Percentiles rank a stretch among this genome's conserved stretches.
Evolutionary conservation across 2,113 vertebrate genomes (phyloP).

Genomic region (Myocastor coypus): DNA sequence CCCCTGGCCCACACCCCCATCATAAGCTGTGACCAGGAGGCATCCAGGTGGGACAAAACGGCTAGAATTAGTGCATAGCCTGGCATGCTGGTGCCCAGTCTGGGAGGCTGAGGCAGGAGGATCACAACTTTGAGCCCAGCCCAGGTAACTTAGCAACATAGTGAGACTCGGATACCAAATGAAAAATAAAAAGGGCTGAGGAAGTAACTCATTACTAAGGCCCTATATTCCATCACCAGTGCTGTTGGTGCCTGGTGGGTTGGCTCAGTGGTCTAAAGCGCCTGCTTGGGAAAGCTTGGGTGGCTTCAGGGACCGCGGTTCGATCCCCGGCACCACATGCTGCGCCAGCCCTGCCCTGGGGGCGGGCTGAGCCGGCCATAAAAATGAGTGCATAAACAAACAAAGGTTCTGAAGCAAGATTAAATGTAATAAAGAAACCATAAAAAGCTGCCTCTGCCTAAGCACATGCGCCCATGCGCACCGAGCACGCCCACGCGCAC

Average conservation of each 20-base stretch:
- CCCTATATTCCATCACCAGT: background rate
- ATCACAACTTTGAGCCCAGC: background rate
- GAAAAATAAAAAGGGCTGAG: background rate
- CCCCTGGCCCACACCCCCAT: background rate
- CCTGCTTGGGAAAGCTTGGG: too few relatives aligned
- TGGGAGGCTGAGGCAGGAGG: background rate
- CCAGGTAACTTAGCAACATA: background rate
- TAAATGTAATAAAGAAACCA: background rate
- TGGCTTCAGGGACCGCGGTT: too few relatives aligned
- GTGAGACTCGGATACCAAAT: background rate
- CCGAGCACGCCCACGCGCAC: background rate
- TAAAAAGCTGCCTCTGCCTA: background rate
- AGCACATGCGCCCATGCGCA: fast-evolving
- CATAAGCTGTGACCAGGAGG: background rate
- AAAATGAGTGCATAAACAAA: too few relatives aligned
- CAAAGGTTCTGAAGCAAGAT: too few relatives aligned
- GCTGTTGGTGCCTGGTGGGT: too few relatives aligned
- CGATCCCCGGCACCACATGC: too few relatives aligned
- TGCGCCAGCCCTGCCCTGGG: too few relatives aligned
- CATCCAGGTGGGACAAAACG: background rate
- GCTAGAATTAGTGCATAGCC: background rate
- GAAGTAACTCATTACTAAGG: background rate
- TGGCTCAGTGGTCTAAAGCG: too few relatives aligned
- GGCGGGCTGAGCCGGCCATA: too few relatives aligned
- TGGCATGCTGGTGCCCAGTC: background rate